A percentile compares a stretch with the other conserved stretches of the same genome.
Evolutionary conservation across 2,888 invertebrate species (phyloP).

Genomic region (Athripsodes cinereus): DNA sequence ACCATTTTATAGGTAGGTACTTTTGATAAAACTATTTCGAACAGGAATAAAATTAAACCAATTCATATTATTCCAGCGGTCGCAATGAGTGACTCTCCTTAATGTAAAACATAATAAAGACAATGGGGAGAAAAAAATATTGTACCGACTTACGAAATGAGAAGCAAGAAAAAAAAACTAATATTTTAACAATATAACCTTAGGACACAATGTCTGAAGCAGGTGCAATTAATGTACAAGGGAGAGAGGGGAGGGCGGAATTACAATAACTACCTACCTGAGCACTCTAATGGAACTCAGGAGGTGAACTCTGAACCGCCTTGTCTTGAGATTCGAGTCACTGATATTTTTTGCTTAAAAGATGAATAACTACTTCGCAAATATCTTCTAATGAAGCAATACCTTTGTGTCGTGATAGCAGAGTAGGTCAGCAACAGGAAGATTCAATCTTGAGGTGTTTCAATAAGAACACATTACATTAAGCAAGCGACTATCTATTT

Average conservation of each 20-base stretch:
- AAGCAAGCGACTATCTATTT: no score
- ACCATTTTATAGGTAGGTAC: no score
- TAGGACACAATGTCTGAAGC: slow-evolving; percentile 7
- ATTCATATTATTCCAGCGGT: neutral
- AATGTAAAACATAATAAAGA: neutral
- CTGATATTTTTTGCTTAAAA: no score
- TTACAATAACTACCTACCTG: slow-evolving; percentile 8
- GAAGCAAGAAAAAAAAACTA: slow-evolving; percentile 10
- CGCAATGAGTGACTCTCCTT: neutral
- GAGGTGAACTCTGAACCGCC: neutral
- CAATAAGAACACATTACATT: no score
- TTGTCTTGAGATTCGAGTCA: no score
- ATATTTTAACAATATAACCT: slow-evolving; percentile 11
- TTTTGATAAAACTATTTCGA: no score
- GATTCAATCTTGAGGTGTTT: no score
- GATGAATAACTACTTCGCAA: no score
- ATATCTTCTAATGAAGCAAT: no score
- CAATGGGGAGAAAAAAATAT: neutral
- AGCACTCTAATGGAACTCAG: slow-evolving; percentile 11
- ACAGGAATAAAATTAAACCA: no score
- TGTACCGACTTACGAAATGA: neutral
- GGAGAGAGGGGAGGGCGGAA: neutral
- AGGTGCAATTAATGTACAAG: slow-evolving; percentile 24
- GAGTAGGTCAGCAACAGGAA: no score
- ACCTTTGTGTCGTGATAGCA: no score